Evolutionary conservation across 2,888 invertebrate species (phyloP).

Genomic region (Xylota sylvarum): DNA sequence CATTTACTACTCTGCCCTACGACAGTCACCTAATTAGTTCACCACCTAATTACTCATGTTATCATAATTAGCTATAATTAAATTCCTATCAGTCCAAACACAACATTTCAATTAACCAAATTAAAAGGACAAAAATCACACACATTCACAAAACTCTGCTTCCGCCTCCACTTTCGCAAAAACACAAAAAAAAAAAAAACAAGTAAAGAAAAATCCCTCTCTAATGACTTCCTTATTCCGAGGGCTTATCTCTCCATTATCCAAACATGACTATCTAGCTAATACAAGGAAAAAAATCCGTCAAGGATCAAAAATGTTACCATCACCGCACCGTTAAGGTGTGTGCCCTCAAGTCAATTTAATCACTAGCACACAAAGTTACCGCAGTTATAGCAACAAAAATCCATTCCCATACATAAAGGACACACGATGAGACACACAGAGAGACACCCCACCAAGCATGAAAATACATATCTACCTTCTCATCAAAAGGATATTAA

Average conservation of each 20-base stretch:
- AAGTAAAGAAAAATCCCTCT: constrained; percentile 27
- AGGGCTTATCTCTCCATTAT: constrained; percentile 72
- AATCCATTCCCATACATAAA: constrained; percentile 22
- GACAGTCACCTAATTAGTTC: constrained; percentile 20
- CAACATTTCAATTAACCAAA: constrained; percentile 67
- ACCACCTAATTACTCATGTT: constrained; percentile 45
- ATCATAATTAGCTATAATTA: constrained; percentile 52
- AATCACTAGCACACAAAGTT: constrained; percentile 53
- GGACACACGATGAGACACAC: constrained; percentile 45
- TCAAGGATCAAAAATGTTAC: constrained; percentile 59
- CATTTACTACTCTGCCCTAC: too few relatives aligned
- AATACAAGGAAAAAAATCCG: constrained; percentile 41
- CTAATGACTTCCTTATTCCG: constrained; percentile 51
- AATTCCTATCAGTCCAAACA: constrained; percentile 40
- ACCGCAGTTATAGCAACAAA: background rate
- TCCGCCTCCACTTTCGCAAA: too few relatives aligned
- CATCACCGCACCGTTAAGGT: constrained; percentile 44
- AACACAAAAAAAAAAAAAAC: background rate
- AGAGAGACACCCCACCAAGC: constrained; percentile 43
- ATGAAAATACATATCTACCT: constrained; percentile 38
- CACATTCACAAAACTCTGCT: background rate
- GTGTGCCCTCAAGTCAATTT: constrained; percentile 71
- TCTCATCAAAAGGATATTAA: constrained; percentile 75
- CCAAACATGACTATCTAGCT: constrained; percentile 61
- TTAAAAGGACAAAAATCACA: constrained; percentile 43